Evolutionary conservation across 1,140 invertebrate genomes (phyloP).

Genomic region (Papilio machaon): DNA sequence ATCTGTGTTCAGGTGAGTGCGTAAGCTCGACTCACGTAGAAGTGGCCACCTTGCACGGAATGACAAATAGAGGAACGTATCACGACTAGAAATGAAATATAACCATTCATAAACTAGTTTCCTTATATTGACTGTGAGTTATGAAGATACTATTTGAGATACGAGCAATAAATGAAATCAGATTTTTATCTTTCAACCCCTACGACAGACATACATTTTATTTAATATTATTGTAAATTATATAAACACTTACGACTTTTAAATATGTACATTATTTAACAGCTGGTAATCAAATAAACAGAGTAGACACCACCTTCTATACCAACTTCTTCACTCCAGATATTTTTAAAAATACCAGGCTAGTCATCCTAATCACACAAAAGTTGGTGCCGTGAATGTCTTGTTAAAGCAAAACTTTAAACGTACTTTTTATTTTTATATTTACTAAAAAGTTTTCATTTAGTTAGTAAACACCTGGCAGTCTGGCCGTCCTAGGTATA

Average conservation of each 20-base stretch:
- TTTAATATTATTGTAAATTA: neutral
- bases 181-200: conserved; percentile 16
- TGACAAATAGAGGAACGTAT: conserved; percentile 60
- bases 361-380: too few relatives aligned
- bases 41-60: conserved; percentile 55
- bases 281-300: too few relatives aligned
- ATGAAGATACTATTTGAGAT: conserved; percentile 33
- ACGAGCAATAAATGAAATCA: conserved; percentile 28
- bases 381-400: too few relatives aligned
- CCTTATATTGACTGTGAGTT: conserved; percentile 35
- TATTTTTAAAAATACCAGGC: too few relatives aligned
- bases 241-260: too few relatives aligned
- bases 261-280: too few relatives aligned
- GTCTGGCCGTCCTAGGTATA: neutral
- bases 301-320: too few relatives aligned
- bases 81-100: conserved; percentile 55
- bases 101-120: conserved; percentile 59
- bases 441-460: neutral
- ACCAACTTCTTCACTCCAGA: too few relatives aligned
- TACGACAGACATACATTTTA: neutral
- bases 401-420: neutral
- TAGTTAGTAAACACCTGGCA: conserved; percentile 1
- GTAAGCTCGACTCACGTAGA: conserved; percentile 69
- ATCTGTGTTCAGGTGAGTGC: conserved; percentile 61
- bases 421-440: neutral